Conservation (phyloP, 2,888 invertebrate genomes). For the Drosophila percnosoma region DNA sequence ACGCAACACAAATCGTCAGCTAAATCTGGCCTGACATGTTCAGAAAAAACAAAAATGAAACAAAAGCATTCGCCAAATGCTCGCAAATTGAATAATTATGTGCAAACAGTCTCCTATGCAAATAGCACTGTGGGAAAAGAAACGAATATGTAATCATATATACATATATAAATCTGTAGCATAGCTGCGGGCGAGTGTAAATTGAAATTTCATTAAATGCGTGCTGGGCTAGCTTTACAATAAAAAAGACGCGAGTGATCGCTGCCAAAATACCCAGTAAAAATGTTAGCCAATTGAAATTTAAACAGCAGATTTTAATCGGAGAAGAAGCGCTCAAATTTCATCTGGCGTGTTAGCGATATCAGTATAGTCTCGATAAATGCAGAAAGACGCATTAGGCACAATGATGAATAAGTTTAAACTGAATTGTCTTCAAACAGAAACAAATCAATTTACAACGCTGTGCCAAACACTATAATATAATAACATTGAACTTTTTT, state of each 20-base stretch:
- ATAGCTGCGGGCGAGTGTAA: slow-evolving; percentile 47
- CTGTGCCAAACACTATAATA: not conserved
- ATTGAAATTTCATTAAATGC: slow-evolving; percentile 55
- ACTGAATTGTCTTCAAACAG: not conserved
- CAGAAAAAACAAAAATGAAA: slow-evolving; percentile 41
- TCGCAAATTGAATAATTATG: slow-evolving; percentile 74
- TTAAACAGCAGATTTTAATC: not conserved
- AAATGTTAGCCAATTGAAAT: not conserved
- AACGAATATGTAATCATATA: slow-evolving; percentile 25
- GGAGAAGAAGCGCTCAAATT: not conserved
- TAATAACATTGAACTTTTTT: too few species aligned
- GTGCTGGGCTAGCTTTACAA: slow-evolving; percentile 24
- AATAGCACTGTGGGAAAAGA: slow-evolving; percentile 31
- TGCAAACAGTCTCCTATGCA: slow-evolving; percentile 53
- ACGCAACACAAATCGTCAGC: slow-evolving; percentile 50
- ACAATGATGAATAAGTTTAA: not conserved
- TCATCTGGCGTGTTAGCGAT: not conserved
- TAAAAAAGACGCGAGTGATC: not conserved
- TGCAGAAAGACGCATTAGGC: not conserved
- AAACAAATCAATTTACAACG: not conserved
- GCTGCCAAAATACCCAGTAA: slow-evolving; percentile 1
- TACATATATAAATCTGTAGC: slow-evolving; percentile 8
- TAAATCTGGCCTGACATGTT: slow-evolving; percentile 56
- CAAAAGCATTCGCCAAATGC: slow-evolving; percentile 42
- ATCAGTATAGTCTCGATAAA: not conserved